phyloP scores from a whole-genome alignment of 2,797 vertebrate genomes.

The Oreochromis grahami region DNA sequence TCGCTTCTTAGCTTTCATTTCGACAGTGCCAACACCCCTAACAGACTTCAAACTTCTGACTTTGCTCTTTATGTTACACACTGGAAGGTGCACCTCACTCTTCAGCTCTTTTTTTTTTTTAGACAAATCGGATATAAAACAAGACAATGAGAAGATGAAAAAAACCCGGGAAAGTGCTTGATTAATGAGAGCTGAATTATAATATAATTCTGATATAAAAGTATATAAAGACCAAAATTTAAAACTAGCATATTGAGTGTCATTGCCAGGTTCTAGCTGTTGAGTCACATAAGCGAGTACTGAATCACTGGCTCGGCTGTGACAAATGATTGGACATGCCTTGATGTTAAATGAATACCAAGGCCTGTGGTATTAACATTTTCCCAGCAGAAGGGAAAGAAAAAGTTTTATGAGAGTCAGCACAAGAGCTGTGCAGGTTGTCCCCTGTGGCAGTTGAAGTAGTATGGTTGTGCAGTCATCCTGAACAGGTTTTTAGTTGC shows the following conservation, averaged over 20 bases:
- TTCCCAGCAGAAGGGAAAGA: background rate
- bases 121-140: background rate
- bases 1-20: background rate
- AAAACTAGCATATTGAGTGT: background rate
- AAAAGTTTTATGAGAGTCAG: background rate
- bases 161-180: background rate
- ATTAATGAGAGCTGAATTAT: background rate
- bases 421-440: background rate
- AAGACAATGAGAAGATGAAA: background rate
- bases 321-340: background rate
- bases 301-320: background rate
- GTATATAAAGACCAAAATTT: background rate
- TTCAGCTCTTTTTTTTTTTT: background rate
- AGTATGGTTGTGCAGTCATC: constrained; percentile 63
- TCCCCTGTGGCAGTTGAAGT: constrained; percentile 22
- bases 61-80: background rate
- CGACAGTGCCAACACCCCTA: constrained; percentile 43
- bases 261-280: background rate
- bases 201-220: background rate
- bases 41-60: constrained; percentile 6
- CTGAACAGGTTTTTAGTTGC: constrained; percentile 80
- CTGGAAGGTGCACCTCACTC: background rate
- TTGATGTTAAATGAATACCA: background rate
- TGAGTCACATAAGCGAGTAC: background rate
- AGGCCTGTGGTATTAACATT: background rate